phyloP scores from a whole-genome alignment of 2,113 vertebrate species.

The Lophochroa leadbeateri region DNA sequence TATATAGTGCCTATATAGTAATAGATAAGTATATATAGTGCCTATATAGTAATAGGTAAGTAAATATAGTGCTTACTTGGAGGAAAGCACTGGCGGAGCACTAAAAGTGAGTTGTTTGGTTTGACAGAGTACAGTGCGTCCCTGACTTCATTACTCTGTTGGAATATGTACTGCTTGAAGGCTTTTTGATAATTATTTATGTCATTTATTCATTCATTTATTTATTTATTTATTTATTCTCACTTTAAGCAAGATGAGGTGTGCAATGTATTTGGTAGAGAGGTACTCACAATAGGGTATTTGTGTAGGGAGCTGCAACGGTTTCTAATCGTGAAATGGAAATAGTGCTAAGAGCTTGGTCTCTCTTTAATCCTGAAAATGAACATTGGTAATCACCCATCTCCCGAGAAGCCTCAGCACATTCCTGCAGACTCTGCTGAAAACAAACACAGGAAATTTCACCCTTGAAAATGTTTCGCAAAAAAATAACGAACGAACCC shows the following conservation, averaged over 20 bases:
- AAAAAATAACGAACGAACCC: background rate
- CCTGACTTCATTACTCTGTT: constrained; percentile 29
- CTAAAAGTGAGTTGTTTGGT: constrained; percentile 35
- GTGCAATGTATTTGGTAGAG: background rate
- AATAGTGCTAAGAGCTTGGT: background rate
- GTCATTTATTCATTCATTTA: background rate
- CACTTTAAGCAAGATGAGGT: background rate
- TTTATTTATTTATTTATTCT: constrained; percentile 29
- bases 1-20: background rate
- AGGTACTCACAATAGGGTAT: background rate
- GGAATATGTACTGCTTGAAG: background rate
- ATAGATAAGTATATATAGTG: background rate
- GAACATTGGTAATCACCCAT: background rate
- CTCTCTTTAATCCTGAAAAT: constrained; percentile 26
- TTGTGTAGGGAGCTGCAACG: background rate
- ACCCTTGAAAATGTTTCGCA: background rate
- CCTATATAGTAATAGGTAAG: background rate
- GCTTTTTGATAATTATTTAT: constrained; percentile 55
- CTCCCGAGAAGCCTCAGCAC: background rate
- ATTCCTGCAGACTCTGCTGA: constrained; percentile 32
- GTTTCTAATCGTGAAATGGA: background rate
- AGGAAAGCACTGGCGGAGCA: constrained; percentile 2
- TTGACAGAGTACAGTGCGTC: constrained; percentile 4
- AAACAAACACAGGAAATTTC: background rate
- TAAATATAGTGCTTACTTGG: background rate